Conservation (phyloP, 2,113 vertebrate species). For the Lichenostomus cassidix region DNA sequence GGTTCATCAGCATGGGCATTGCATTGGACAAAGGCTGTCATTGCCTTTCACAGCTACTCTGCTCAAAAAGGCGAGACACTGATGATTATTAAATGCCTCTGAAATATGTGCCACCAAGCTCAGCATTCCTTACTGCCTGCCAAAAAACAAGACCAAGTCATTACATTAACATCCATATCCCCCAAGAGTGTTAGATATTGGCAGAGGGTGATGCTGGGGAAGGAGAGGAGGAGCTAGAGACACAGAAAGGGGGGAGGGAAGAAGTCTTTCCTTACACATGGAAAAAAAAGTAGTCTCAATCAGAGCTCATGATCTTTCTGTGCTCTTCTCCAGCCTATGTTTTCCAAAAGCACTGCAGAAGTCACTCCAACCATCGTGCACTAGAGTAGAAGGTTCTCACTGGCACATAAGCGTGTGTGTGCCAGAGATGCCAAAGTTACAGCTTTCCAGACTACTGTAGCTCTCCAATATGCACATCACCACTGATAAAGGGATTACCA, state of each 20-base stretch:
- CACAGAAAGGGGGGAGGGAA: background rate
- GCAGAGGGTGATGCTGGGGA: background rate
- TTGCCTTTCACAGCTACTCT: background rate
- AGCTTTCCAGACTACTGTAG: background rate
- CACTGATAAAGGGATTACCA: background rate
- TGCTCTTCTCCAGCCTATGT: background rate
- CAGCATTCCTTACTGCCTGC: background rate
- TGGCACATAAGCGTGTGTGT: background rate
- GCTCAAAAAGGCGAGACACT: accelerated
- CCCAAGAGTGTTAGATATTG: background rate
- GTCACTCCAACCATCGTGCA: background rate
- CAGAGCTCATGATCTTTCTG: background rate
- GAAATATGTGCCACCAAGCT: background rate
- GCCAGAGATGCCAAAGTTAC: background rate
- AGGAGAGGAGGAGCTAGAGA: background rate
- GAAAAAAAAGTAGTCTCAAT: background rate
- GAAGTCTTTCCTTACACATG: background rate
- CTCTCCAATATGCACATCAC: background rate
- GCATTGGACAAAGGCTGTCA: background rate
- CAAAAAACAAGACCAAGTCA: constrained; percentile 18
- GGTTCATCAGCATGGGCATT: accelerated
- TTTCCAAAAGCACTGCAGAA: background rate
- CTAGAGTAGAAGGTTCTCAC: background rate
- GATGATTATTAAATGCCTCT: background rate
- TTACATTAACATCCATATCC: background rate